phyloP scores from a whole-genome alignment of 2,888 invertebrate genomes.

The Andrena hattorfiana region DNA sequence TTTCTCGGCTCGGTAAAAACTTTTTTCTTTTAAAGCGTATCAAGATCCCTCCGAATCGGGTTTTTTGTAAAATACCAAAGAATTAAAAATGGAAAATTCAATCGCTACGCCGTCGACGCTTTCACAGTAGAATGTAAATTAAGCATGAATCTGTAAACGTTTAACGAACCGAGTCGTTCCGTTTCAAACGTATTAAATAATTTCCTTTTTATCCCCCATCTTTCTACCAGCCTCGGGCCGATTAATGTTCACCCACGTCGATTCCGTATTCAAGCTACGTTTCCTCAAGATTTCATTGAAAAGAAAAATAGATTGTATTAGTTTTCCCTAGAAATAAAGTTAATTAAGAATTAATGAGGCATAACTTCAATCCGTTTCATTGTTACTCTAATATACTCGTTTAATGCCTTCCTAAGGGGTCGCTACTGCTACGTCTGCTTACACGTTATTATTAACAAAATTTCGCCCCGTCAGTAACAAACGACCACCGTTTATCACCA shows the following conservation, averaged over 20 bases:
- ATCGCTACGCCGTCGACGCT: background rate
- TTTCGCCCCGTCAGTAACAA: background rate
- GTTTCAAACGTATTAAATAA: background rate
- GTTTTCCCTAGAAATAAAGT: slow-evolving; percentile 31
- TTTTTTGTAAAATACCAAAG: background rate
- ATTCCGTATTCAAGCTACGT: background rate
- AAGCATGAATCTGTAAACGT: slow-evolving; percentile 1
- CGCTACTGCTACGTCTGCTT: slow-evolving; percentile 25
- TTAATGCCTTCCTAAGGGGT: slow-evolving; percentile 45
- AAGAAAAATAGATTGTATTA: slow-evolving; percentile 13
- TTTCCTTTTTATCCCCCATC: background rate
- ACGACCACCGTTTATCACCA: background rate
- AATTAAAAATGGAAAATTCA: background rate
- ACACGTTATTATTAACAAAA: slow-evolving; percentile 34
- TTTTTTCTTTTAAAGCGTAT: background rate
- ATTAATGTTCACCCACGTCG: background rate
- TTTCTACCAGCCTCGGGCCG: background rate
- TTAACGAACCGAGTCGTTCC: background rate
- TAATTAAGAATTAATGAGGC: slow-evolving; percentile 34
- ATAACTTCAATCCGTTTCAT: slow-evolving; percentile 25
- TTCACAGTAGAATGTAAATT: background rate
- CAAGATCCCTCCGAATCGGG: background rate
- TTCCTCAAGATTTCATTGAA: slow-evolving; percentile 1
- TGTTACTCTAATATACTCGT: slow-evolving; percentile 25
- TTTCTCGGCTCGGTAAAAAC: background rate